phyloP scores from a whole-genome alignment of 2,888 invertebrate genomes.

The Augochlorella aurata region DNA sequence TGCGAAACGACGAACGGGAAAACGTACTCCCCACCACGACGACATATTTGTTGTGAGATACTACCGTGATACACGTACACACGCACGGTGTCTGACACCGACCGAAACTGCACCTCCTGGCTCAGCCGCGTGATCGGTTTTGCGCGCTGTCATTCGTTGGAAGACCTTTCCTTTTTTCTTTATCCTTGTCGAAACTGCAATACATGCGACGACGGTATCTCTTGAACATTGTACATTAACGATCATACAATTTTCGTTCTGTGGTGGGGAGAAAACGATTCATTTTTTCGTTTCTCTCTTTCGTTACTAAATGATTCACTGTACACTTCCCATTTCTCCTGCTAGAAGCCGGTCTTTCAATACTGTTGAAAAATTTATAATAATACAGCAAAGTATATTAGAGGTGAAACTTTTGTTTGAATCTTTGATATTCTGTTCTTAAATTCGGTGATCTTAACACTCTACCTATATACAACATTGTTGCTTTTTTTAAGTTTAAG shows the following conservation, averaged over 20 bases:
- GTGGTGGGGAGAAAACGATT: constrained; percentile 10
- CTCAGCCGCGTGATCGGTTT: constrained; percentile 57
- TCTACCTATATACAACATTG: not conserved
- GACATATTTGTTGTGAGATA: constrained; percentile 58
- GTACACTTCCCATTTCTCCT: not conserved
- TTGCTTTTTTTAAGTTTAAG: no score
- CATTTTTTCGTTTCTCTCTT: constrained; percentile 6
- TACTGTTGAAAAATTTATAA: not conserved
- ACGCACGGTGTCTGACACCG: constrained; percentile 37
- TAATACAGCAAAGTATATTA: not conserved
- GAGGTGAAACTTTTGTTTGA: not conserved
- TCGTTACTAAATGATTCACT: not conserved
- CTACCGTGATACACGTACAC: constrained; percentile 16
- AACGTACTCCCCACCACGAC: constrained; percentile 52
- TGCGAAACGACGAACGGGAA: constrained; percentile 57
- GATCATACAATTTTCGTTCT: constrained; percentile 29
- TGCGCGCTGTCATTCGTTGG: constrained; percentile 57
- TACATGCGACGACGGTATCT: constrained; percentile 13
- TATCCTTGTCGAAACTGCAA: constrained; percentile 44
- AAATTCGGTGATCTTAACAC: not conserved
- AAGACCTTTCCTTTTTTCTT: constrained; percentile 32
- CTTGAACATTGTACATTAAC: constrained; percentile 39
- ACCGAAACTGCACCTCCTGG: constrained; percentile 49
- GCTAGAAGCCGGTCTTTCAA: not conserved
- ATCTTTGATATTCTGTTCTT: not conserved